Evolutionary conservation across 2,113 vertebrate species (phyloP).

Genomic region (Forbesichthys papilliferus): DNA sequence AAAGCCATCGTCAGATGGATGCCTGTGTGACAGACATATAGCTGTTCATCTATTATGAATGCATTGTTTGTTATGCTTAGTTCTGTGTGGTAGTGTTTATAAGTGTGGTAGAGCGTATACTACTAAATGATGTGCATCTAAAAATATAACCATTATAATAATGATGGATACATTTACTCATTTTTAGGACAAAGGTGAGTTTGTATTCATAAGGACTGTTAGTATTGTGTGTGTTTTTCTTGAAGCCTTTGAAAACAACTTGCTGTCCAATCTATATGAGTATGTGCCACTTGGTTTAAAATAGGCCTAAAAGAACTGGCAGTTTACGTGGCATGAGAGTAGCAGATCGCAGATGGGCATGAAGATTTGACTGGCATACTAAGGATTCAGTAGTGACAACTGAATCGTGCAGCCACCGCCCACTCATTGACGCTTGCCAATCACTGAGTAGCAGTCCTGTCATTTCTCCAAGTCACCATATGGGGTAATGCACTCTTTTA

Average conservation of each 20-base stretch:
- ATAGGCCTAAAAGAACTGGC: slow-evolving; percentile 2
- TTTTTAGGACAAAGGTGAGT: background rate
- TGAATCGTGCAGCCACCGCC: slow-evolving; percentile 13
- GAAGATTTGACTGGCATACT: slow-evolving; percentile 35
- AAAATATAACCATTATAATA: too few species aligned
- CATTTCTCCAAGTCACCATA: slow-evolving; percentile 24
- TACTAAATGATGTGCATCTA: too few species aligned
- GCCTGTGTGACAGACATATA: too few species aligned
- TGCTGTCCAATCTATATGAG: slow-evolving; percentile 15
- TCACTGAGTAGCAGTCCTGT: slow-evolving; percentile 33
- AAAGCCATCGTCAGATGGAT: too few species aligned
- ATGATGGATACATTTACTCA: too few species aligned
- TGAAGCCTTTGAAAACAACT: slow-evolving; percentile 7
- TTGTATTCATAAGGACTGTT: slow-evolving; percentile 10
- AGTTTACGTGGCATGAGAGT: slow-evolving; percentile 33
- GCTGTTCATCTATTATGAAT: too few species aligned
- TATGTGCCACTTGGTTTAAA: slow-evolving; percentile 4
- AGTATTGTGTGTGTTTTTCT: slow-evolving; percentile 5
- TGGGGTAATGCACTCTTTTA: slow-evolving; percentile 5
- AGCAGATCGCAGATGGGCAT: slow-evolving; percentile 3
- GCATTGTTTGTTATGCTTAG: too few species aligned
- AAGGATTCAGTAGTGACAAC: slow-evolving; percentile 29
- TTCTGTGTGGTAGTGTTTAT: too few species aligned
- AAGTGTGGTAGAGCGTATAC: too few species aligned
- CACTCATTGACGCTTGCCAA: slow-evolving; percentile 33